Conservation (phyloP, 2,888 invertebrate species). For the Bimastos eiseni region DNA sequence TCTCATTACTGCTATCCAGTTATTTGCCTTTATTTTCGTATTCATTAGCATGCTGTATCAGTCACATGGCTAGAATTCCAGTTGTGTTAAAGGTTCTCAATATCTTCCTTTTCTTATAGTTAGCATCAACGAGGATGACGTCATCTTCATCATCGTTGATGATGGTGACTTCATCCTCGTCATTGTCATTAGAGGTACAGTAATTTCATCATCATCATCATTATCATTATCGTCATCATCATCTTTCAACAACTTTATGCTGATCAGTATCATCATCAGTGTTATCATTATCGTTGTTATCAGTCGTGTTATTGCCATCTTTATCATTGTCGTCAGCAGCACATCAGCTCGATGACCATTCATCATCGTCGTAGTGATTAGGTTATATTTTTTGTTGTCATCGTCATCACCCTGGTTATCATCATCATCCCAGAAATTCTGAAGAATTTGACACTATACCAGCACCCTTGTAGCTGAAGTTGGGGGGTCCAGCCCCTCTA, state of each 20-base stretch:
- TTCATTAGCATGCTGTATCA: not conserved
- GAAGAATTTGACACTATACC: no score
- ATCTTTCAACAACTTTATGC: not conserved
- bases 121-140: not conserved
- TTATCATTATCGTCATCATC: not conserved
- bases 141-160: not conserved
- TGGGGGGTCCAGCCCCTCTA: no score
- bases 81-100: not conserved
- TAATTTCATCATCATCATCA: no score
- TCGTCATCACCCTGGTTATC: not conserved
- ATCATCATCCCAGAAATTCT: no score
- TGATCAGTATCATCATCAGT: not conserved
- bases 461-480: no score
- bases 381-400: no score
- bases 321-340: not conserved
- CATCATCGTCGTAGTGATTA: not conserved
- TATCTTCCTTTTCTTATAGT: not conserved
- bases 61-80: not conserved
- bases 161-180: not conserved
- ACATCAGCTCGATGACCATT: not conserved
- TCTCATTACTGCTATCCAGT: not conserved
- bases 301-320: not conserved
- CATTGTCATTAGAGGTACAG: no score
- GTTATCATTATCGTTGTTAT: not conserved
- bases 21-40: not conserved